phyloP scores from a whole-genome alignment of 2,113 vertebrate genomes.

The Marcusenius ussheri region DNA sequence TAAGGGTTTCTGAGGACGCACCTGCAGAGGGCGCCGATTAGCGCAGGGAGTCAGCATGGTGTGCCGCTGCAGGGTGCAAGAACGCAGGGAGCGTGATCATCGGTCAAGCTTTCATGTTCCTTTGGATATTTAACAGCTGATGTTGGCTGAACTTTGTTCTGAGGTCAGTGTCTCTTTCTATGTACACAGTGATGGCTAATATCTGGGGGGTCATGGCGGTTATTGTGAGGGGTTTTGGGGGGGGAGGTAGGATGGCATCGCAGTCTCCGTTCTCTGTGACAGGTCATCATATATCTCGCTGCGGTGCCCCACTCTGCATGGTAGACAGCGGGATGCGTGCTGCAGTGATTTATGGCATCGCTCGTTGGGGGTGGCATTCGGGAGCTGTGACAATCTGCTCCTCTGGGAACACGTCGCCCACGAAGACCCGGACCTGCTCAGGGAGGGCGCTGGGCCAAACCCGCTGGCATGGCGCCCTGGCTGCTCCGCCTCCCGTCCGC shows the following conservation, averaged over 20 bases:
- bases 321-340: constrained; percentile 1
- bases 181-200: neutral
- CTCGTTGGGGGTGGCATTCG: constrained; percentile 30
- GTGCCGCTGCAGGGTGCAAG: neutral
- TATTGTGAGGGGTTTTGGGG: neutral
- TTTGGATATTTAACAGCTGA: neutral
- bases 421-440: constrained; percentile 5
- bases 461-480: neutral
- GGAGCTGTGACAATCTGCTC: constrained; percentile 41
- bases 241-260: neutral
- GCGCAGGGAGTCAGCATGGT: neutral
- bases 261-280: constrained; percentile 13
- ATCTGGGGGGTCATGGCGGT: neutral
- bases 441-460: neutral
- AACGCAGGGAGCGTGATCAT: neutral
- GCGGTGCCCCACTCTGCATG: constrained; percentile 17
- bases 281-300: constrained; percentile 33
- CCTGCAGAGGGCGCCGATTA: neutral
- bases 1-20: neutral
- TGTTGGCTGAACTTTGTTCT: neutral
- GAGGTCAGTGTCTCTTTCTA: neutral
- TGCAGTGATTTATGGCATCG: constrained; percentile 38
- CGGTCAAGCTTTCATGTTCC: neutral
- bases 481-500: neutral
- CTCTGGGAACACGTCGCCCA: constrained; percentile 29